A percentile compares a stretch with the other conserved stretches of the same genome.
Evolutionary conservation across 2,113 vertebrate species (phyloP).

Genomic region (Macroglossus sobrinus): DNA sequence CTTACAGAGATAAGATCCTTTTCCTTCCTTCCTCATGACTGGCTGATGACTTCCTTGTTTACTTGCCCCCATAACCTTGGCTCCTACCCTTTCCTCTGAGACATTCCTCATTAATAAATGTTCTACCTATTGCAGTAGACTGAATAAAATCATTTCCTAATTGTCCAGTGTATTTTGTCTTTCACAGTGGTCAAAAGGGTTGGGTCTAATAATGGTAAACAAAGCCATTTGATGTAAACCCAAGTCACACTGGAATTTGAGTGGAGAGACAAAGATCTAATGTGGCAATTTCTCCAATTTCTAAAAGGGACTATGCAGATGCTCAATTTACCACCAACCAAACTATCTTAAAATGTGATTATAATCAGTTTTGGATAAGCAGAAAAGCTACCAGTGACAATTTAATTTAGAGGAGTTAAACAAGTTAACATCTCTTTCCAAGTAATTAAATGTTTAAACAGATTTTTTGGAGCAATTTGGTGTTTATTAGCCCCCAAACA

Average conservation of each 20-base stretch:
- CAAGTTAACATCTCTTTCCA: conserved; percentile 50
- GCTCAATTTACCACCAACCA: neutral
- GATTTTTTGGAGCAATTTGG: conserved; percentile 57
- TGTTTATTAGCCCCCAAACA: conserved; percentile 65
- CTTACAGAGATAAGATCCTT: neutral
- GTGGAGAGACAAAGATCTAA: neutral
- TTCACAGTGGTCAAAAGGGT: neutral
- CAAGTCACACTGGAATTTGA: neutral
- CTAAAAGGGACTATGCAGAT: neutral
- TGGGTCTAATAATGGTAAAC: neutral
- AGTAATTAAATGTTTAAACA: conserved; percentile 56
- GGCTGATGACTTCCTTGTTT: neutral
- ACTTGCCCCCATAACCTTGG: neutral
- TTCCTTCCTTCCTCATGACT: neutral
- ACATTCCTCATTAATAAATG: neutral
- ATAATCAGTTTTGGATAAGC: conserved; percentile 42
- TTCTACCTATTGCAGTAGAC: neutral
- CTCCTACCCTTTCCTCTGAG: neutral
- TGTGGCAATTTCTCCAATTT: neutral
- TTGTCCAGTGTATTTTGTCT: neutral
- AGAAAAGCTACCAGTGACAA: conserved; percentile 21
- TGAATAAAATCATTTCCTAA: neutral
- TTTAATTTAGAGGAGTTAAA: conserved; percentile 52
- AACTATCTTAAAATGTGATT: conserved; percentile 39
- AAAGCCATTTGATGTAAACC: neutral